A percentile compares a stretch with the other conserved stretches of the same genome.
Conservation (phyloP, 2,113 vertebrate species). For the Fukomys damarensis region DNA sequence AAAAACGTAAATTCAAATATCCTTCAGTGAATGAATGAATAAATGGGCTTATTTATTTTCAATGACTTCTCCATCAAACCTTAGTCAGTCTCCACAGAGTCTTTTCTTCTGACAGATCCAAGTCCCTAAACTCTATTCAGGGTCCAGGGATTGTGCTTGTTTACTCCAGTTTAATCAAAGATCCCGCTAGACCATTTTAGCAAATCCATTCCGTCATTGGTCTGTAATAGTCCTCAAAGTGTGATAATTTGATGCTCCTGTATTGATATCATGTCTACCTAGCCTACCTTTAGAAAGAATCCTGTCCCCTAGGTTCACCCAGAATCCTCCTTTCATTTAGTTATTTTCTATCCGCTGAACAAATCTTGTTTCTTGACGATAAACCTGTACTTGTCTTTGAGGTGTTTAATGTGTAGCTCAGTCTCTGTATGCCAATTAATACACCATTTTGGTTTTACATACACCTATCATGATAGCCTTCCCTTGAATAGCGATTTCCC, state of each 20-base stretch:
- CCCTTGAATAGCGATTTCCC: background rate
- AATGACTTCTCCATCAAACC: background rate
- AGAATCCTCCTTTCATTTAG: background rate
- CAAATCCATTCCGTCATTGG: background rate
- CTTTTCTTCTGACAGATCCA: background rate
- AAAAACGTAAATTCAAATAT: background rate
- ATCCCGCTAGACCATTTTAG: background rate
- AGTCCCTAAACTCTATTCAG: background rate
- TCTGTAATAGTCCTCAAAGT: background rate
- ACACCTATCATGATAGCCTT: accelerated
- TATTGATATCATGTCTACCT: background rate
- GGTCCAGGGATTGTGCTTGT: background rate
- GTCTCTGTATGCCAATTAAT: no score
- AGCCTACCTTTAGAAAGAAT: background rate
- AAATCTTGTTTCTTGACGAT: background rate
- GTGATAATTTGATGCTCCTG: background rate
- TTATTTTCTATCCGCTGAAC: background rate
- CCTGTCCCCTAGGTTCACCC: background rate
- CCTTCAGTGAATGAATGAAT: no score
- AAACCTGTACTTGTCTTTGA: background rate
- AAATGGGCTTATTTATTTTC: background rate
- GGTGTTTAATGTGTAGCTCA: background rate
- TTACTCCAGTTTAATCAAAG: background rate
- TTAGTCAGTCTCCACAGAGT: background rate
- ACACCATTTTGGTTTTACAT: background rate